Conservation (phyloP, 2,797 vertebrate species). For the Toxotes lorentzi region DNA sequence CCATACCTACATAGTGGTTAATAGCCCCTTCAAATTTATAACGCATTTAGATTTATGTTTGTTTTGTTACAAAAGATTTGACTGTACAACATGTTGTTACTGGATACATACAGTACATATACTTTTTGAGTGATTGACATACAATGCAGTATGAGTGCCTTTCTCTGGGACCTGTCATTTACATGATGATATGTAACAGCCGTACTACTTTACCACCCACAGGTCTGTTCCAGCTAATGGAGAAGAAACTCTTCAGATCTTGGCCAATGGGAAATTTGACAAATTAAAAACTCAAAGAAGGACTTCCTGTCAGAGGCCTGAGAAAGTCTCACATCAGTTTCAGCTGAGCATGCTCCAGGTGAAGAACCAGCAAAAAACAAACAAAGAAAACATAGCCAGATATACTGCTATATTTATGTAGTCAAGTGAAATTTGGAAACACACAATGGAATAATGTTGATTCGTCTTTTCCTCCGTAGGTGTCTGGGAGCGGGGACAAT, state of each 20-base stretch:
- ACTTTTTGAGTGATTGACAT: slow-evolving; percentile 8
- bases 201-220: slow-evolving; percentile 2
- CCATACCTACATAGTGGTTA: not conserved
- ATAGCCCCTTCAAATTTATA: not conserved
- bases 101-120: not conserved
- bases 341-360: slow-evolving; percentile 95
- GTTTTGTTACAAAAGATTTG: not conserved
- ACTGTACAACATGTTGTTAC: not conserved
- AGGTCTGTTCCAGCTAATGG: slow-evolving; percentile 81
- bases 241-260: slow-evolving; percentile 77
- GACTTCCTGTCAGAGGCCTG: slow-evolving; percentile 87
- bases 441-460: not conserved
- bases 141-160: not conserved
- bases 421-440: not conserved
- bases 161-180: slow-evolving; percentile 1
- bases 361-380: not conserved
- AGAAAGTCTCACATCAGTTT: slow-evolving; percentile 89
- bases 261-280: slow-evolving; percentile 89
- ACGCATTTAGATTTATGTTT: not conserved
- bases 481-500: slow-evolving; percentile 92
- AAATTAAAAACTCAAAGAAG: slow-evolving; percentile 89
- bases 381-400: not conserved
- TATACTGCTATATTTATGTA: not conserved
- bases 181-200: slow-evolving; percentile 22
- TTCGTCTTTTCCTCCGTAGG: slow-evolving; percentile 77